A percentile compares a stretch with the other conserved stretches of the same genome.
phyloP scores from a whole-genome alignment of 2,113 vertebrate species.

The Merops nubicus region DNA sequence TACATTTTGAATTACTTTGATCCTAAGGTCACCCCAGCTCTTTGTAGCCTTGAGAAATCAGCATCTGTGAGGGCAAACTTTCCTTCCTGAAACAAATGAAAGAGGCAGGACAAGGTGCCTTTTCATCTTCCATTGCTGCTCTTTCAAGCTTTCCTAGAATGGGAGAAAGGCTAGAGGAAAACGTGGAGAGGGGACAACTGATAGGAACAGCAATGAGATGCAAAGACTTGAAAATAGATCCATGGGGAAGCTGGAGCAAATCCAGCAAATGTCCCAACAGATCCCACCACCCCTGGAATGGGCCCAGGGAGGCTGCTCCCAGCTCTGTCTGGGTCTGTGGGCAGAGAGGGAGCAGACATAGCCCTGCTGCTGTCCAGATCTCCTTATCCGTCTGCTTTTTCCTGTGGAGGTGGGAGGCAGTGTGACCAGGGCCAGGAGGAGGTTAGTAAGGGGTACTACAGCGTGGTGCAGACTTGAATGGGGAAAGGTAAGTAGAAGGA shows the following conservation, averaged over 20 bases:
- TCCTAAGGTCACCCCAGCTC: not conserved
- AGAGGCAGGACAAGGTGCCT: not conserved
- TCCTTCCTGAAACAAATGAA: not conserved
- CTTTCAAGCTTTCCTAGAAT: not conserved
- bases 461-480: fast-evolving
- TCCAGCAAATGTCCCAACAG: not conserved
- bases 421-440: not conserved
- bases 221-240: not conserved
- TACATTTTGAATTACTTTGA: not conserved
- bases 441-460: not conserved
- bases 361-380: not conserved
- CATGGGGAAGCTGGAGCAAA: not conserved
- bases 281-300: not conserved
- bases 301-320: fast-evolving
- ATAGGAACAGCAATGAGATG: not conserved
- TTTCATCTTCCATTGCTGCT: not conserved
- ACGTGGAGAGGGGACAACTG: not conserved
- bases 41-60: not conserved
- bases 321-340: not conserved
- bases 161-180: not conserved
- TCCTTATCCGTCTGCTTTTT: not conserved
- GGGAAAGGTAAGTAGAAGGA: not conserved
- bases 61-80: not conserved
- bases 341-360: fast-evolving
- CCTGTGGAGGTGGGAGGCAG: not conserved